Evolutionary conservation across 2,113 vertebrate genomes (phyloP).

Genomic region (Corydoras maculifer): DNA sequence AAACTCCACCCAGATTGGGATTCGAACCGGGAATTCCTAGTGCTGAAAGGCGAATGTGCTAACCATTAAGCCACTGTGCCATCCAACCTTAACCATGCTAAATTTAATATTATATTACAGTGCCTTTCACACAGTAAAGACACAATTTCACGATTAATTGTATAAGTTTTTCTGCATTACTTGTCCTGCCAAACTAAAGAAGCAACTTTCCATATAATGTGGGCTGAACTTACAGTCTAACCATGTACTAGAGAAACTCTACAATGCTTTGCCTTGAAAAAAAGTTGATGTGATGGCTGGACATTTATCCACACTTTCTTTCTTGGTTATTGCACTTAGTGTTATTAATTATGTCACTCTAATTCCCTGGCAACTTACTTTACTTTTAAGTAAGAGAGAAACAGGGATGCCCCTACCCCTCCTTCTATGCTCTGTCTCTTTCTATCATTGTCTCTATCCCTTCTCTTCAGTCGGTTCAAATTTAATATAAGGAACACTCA

Average conservation of each 20-base stretch:
- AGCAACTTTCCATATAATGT: no score
- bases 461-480: conserved; percentile 43
- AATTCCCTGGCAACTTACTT: conserved; percentile 37
- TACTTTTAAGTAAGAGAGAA: conserved; percentile 33
- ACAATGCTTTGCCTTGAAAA: background rate
- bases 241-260: conserved; percentile 12
- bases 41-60: no score
- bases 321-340: conserved; percentile 46
- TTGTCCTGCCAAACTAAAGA: no score
- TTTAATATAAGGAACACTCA: conserved; percentile 41
- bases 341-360: conserved; percentile 44
- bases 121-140: no score
- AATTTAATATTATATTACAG: no score
- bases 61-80: no score
- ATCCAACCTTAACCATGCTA: no score
- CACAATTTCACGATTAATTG: no score
- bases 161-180: no score
- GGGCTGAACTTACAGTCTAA: no score
- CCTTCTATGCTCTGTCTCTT: conserved; percentile 35
- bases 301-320: conserved; percentile 43
- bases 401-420: conserved; percentile 8
- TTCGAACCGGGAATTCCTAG: no score
- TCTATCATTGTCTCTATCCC: conserved; percentile 28
- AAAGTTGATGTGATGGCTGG: conserved; percentile 41
- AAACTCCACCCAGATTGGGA: no score